Evolutionary conservation across 2,113 vertebrate species (phyloP).

Genomic region (Amazona vittata): DNA sequence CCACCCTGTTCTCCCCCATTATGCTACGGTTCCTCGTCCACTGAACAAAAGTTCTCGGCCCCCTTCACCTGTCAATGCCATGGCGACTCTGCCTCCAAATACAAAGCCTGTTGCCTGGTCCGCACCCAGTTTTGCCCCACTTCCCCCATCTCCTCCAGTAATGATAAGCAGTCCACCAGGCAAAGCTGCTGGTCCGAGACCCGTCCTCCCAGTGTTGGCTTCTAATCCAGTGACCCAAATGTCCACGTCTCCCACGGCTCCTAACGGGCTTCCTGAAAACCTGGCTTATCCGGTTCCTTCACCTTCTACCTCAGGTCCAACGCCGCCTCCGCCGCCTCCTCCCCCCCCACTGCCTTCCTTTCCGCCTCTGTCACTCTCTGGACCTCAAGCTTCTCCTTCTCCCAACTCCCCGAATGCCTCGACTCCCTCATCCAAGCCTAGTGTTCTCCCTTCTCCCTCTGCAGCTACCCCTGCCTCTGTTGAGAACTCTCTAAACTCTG

Average conservation of each 20-base stretch:
- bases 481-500: constrained; percentile 87
- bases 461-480: constrained; percentile 91
- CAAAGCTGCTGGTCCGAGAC: constrained; percentile 89
- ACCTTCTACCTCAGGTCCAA: constrained; percentile 80
- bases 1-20: constrained; percentile 96
- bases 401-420: constrained; percentile 80
- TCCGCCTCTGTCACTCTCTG: constrained; percentile 79
- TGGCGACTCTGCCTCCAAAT: constrained; percentile 72
- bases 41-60: constrained; percentile 83
- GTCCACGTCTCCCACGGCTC: constrained; percentile 82
- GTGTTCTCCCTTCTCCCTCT: constrained; percentile 98
- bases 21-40: constrained; percentile 90
- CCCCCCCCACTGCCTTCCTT: constrained; percentile 83
- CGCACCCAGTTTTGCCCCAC: constrained; percentile 86
- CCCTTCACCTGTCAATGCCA: constrained; percentile 79
- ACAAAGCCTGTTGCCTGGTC: constrained; percentile 88
- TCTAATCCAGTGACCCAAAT: constrained; percentile 85
- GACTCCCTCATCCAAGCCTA: constrained; percentile 94
- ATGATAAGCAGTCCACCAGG: constrained; percentile 98
- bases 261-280: constrained; percentile 79
- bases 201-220: constrained; percentile 86
- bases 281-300: constrained; percentile 72
- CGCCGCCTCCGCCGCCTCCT: constrained; percentile 64
- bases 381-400: constrained; percentile 78
- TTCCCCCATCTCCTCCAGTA: constrained; percentile 93